Evolutionary conservation across 2,888 invertebrate genomes (phyloP), one percentile per base, ranked within the genome.

Genomic region (Eugnorisma glareosa): DNA sequence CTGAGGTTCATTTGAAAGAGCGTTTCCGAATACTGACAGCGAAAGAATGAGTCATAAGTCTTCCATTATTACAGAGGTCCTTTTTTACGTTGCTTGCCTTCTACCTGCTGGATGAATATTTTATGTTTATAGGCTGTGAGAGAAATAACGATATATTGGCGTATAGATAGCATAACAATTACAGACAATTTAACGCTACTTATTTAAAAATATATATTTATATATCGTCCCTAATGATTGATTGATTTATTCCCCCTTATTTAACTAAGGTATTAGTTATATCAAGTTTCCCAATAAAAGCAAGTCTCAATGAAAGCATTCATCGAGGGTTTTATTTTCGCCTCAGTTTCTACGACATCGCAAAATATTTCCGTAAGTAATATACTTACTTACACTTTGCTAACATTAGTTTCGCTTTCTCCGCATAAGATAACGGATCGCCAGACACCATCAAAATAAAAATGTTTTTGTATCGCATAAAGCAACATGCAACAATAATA

Each of bases 21-120:
- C 84, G 81, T 85, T 91, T 90, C 85, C 85, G 88, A 90, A 90
- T 90, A 89, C 86, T 88, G 89, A 86, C 89, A 86, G 86, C 82
- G 79, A 88, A 88, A 89, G 90, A 90, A 92, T 93, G 92, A 93
- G 81, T 93, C 92, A 93, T 89, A 89, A 85, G 87, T 88, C 88
- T 89, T 89, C 87, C 84, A 89, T 90, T 89, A 90, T 89, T 86
- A 63, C 75, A 59, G 45, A 87, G 83, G 82, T 88, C 88, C 90
- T 90, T 91, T 91, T 92, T 92, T 89, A 84, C 73, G 81, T 77
- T 63, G 77, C 89, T 89, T 89, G 82, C 89, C 89, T 90, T 90
- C 89, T 91, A 92, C 92, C 89, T 91, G 90, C 80, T 80, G 82
- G 81, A 67, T 75, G 81, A 83, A 82, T 86, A 82, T 85, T 84